Evolutionary conservation across 2,113 vertebrate genomes (phyloP).

Genomic region (Epinephelus moara): DNA sequence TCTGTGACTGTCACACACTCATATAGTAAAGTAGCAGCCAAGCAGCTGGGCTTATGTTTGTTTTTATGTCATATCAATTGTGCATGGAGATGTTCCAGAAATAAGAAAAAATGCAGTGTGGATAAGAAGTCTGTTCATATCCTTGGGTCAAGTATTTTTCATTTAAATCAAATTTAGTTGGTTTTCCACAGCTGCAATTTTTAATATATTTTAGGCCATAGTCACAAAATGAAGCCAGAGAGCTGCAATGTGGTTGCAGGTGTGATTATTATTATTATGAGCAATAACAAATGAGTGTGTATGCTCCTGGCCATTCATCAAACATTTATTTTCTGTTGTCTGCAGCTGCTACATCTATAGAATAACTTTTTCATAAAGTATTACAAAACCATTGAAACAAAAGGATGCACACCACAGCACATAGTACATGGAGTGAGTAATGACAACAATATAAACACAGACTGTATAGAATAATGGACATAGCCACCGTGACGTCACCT

Average conservation of each 20-base stretch:
- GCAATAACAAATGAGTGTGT: background rate
- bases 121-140: background rate
- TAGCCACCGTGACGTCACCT: too few species aligned
- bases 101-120: background rate
- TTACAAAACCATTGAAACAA: conserved; percentile 13
- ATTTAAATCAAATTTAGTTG: background rate
- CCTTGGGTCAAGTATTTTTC: background rate
- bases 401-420: background rate
- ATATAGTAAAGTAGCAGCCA: background rate
- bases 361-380: background rate
- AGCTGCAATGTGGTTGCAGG: background rate
- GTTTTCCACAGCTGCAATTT: too few species aligned
- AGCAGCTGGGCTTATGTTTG: background rate
- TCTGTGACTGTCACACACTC: background rate
- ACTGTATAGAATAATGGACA: too few species aligned
- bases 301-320: background rate
- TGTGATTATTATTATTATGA: conserved; percentile 17
- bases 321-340: background rate
- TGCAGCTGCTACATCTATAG: conserved; percentile 12
- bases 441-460: background rate
- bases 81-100: background rate
- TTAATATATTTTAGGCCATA: background rate
- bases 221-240: background rate
- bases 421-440: background rate
- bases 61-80: background rate